phyloP scores from a whole-genome alignment of 1,140 invertebrate species.

The Amphibalanus amphitrite region DNA sequence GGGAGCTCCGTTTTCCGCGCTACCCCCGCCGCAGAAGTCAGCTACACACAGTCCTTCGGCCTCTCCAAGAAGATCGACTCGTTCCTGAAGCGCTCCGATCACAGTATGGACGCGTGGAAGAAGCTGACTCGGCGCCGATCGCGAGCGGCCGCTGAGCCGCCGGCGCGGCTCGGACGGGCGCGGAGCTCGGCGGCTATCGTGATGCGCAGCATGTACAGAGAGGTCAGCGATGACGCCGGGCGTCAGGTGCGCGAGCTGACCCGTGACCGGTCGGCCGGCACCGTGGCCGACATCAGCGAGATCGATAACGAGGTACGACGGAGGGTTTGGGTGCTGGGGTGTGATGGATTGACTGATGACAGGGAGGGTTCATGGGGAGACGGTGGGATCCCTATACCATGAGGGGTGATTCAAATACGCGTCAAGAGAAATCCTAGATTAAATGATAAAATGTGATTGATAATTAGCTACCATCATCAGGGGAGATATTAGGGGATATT shows the following conservation, averaged over 20 bases:
- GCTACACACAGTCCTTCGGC: slow-evolving; percentile 45
- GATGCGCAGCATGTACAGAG: not conserved
- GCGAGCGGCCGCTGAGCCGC: slow-evolving; percentile 2
- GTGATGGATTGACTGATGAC: too few species aligned
- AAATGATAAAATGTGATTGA: too few species aligned
- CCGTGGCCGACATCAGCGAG: not conserved
- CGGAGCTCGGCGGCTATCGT: not conserved
- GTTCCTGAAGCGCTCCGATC: slow-evolving; percentile 61
- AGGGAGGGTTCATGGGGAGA: too few species aligned
- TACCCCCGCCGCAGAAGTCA: not conserved
- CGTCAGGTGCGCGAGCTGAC: not conserved
- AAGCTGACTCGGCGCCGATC: slow-evolving; percentile 24
- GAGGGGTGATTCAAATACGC: too few species aligned
- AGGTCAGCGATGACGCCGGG: not conserved
- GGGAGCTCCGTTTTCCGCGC: not conserved
- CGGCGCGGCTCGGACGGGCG: not conserved
- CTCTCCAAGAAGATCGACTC: slow-evolving; percentile 54
- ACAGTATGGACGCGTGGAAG: slow-evolving; percentile 67
- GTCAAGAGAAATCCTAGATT: too few species aligned
- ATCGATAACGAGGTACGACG: not conserved
- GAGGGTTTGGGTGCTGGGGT: too few species aligned
- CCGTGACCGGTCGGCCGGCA: not conserved
- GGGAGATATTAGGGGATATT: not conserved
- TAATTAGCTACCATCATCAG: too few species aligned
- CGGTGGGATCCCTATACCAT: too few species aligned